Evolutionary conservation across 2,888 invertebrate genomes (phyloP).

Genomic region (Acrobasis repandana): DNA sequence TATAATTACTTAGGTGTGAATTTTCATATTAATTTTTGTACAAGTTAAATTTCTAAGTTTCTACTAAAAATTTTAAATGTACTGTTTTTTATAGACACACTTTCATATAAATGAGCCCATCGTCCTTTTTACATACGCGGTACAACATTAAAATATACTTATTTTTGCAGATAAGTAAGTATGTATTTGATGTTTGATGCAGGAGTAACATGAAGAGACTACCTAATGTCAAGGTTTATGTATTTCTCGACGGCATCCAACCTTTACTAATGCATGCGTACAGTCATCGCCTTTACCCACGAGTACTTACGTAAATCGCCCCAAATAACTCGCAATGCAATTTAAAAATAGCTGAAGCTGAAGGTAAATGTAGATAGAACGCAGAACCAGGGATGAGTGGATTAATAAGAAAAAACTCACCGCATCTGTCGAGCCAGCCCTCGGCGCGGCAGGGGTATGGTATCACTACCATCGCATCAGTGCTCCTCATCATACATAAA

Average conservation of each 20-base stretch:
- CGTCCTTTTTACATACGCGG: background rate
- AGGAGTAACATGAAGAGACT: too few relatives aligned
- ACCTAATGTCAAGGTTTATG: background rate
- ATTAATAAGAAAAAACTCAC: slow-evolving; percentile 48
- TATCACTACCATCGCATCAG: slow-evolving; percentile 56
- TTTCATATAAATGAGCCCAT: background rate
- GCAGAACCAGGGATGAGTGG: background rate
- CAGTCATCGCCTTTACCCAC: slow-evolving; percentile 10
- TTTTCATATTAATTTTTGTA: too few relatives aligned
- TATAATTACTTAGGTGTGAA: too few relatives aligned
- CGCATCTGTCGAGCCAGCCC: slow-evolving; percentile 77
- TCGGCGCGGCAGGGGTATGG: slow-evolving; percentile 74
- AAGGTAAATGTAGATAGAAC: slow-evolving; percentile 16
- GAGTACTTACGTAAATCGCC: slow-evolving; percentile 66
- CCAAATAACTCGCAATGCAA: slow-evolving; percentile 63
- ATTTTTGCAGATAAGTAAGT: too few relatives aligned
- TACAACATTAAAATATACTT: too few relatives aligned
- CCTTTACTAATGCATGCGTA: slow-evolving; percentile 9
- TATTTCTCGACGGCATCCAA: background rate
- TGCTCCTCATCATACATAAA: slow-evolving; percentile 61
- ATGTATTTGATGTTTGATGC: too few relatives aligned
- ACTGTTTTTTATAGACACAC: background rate
- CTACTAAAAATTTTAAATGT: too few relatives aligned
- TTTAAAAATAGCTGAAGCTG: slow-evolving; percentile 47
- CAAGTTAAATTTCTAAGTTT: background rate